phyloP scores from a whole-genome alignment of 2,888 invertebrate species.

The Elysia crispata region DNA sequence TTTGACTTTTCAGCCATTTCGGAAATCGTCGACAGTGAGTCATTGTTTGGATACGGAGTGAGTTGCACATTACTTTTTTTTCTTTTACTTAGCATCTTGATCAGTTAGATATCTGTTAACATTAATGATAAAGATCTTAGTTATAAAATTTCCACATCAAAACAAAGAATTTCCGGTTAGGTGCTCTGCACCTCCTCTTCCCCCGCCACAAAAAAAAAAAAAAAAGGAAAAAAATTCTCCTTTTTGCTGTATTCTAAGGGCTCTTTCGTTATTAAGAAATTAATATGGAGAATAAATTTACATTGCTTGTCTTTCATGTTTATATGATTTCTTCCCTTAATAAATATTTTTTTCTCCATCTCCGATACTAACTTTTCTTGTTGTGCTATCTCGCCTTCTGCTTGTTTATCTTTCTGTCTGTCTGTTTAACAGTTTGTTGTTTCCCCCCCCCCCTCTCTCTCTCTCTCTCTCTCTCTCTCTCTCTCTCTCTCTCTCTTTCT shows the following conservation, averaged over 20 bases:
- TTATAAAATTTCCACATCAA: no score
- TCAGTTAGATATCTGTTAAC: no score
- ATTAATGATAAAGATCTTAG: no score
- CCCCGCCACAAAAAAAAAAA: no score
- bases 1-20: constrained; percentile 15
- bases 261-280: no score
- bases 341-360: not conserved
- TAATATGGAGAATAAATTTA: no score
- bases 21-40: constrained; percentile 50
- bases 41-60: constrained; percentile 60
- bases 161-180: no score
- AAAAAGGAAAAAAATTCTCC: not conserved
- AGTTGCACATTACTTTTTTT: constrained; percentile 37
- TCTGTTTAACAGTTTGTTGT: not conserved
- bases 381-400: not conserved
- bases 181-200: no score
- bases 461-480: constrained; percentile 5
- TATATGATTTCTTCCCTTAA: no score
- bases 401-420: not conserved
- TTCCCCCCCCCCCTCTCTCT: not conserved
- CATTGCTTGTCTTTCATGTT: no score
- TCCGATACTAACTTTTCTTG: not conserved
- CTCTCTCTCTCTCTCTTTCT: not conserved
- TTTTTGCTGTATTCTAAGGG: no score
- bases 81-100: not conserved